Percentiles rank a stretch among this genome's conserved stretches.
Evolutionary conservation across 2,888 invertebrate species (phyloP).

Genomic region (Scaptomyza polygonia): DNA sequence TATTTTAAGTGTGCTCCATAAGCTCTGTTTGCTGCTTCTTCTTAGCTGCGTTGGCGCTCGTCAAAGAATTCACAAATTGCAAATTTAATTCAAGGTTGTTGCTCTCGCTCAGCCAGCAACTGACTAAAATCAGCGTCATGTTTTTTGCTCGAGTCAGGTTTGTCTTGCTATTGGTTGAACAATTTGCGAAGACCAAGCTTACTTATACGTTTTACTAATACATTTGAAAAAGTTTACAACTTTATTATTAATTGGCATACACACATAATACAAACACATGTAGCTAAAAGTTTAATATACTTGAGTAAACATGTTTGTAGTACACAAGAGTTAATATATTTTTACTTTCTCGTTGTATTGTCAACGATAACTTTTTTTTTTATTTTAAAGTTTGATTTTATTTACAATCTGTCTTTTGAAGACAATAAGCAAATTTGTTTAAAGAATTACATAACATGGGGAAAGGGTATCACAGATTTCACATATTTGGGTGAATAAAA

Average conservation of each 20-base stretch:
- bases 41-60: slow-evolving; percentile 39
- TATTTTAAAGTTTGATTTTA: too few species aligned
- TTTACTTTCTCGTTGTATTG: slow-evolving; percentile 12
- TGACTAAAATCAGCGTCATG: slow-evolving; percentile 30
- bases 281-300: background rate
- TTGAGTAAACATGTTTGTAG: background rate
- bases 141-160: slow-evolving; percentile 38
- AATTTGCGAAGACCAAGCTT: slow-evolving; percentile 17
- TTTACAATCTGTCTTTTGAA: too few species aligned
- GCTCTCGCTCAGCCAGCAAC: slow-evolving; percentile 57
- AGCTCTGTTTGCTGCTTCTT: slow-evolving; percentile 34
- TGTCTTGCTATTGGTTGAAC: slow-evolving; percentile 19
- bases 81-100: slow-evolving; percentile 79
- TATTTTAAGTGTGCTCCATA: slow-evolving; percentile 56
- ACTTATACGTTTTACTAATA: slow-evolving; percentile 5
- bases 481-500: too few species aligned
- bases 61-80: slow-evolving; percentile 72
- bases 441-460: too few species aligned
- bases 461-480: too few species aligned
- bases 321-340: background rate
- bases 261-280: background rate
- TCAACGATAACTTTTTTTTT: too few species aligned
- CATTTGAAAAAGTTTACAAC: background rate
- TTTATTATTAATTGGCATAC: slow-evolving; percentile 1
- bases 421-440: too few species aligned